Evolutionary conservation across 2,797 vertebrate genomes (phyloP), one percentile per base, ranked within the genome.

Genomic region (Acrossocheilus wenchowensis): DNA sequence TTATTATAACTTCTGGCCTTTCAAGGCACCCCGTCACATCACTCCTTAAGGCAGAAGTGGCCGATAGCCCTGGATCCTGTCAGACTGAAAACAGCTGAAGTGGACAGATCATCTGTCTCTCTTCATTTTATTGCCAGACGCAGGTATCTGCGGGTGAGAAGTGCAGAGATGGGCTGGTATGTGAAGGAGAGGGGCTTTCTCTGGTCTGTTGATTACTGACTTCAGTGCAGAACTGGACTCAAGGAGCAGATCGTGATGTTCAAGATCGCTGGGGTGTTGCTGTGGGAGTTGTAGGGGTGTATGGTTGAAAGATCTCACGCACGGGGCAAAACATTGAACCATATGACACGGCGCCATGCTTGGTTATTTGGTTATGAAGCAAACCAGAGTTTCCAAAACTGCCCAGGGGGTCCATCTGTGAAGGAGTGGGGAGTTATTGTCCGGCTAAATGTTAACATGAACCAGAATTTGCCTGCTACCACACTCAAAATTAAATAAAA

Each of bases 91-190:
- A 71, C 68, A 52, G 78, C 43, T 83, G 60, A 82, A 81, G 78
- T 80, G 86, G 78, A 85, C 43, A 69, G 84, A 87, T 82, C 86
- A 89, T 90, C 89, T 90, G 82, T 83, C 86, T 87, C 73, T 89
- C 66, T 68, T 54, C n/a, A 74, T 14, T 43, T 82, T 54, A 8
- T 64, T 78, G 30, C 69, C 87, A 90, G 89, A 89, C 85, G 79
- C 85, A 72, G 82, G 81, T 83, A 86, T 89, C 84, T 85, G 79
- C 75, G 86, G 81, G 26, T 77, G 69, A 87, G 78, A 83, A 89
- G 87, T 89, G 83, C 66, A 72, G 50, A 73, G 17, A 23, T 77
- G 11, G 80, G 39, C 82, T 89, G 90, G 88, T 85, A 86, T 91
- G 89, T 87, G 52, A 85, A 81, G 78, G 82, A 88, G 86, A 86